Conservation (phyloP, 2,888 invertebrate genomes). For the Limenitis arthemis region DNA sequence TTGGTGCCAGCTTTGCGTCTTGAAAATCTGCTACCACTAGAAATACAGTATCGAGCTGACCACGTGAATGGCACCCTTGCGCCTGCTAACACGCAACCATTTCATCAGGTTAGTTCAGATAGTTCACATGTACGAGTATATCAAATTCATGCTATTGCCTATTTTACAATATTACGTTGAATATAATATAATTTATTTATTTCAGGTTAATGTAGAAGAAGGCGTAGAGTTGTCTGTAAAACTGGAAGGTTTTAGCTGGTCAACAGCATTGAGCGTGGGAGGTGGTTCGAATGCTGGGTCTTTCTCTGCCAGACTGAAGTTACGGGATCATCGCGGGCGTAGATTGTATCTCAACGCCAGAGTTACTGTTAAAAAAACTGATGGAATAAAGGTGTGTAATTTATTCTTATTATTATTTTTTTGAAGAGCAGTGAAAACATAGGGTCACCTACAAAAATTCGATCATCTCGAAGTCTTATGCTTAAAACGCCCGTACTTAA, state of each 20-base stretch:
- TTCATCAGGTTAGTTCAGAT: slow-evolving; percentile 43
- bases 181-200: not conserved
- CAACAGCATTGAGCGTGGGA: slow-evolving; percentile 74
- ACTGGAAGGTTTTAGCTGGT: slow-evolving; percentile 87
- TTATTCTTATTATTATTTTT: not conserved
- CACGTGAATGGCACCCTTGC: slow-evolving; percentile 40
- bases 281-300: slow-evolving; percentile 41
- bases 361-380: slow-evolving; percentile 53
- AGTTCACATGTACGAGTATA: no score
- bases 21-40: slow-evolving; percentile 90
- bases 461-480: no score
- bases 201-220: slow-evolving; percentile 79
- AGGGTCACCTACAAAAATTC: no score
- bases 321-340: slow-evolving; percentile 82
- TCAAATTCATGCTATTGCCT: not conserved
- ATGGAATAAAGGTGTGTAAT: slow-evolving; percentile 63
- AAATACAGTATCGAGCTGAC: slow-evolving; percentile 74
- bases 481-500: no score
- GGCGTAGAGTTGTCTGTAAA: slow-evolving; percentile 81
- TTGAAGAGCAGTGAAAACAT: no score
- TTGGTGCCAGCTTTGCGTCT: slow-evolving; percentile 88
- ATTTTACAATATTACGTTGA: not conserved
- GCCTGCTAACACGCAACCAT: slow-evolving; percentile 49
- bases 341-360: slow-evolving; percentile 82
- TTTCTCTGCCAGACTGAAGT: slow-evolving; percentile 78